A percentile compares a stretch with the other conserved stretches of the same genome.
Conservation (phyloP, 1,140 invertebrate species). For the Calosoma granatense region DNA sequence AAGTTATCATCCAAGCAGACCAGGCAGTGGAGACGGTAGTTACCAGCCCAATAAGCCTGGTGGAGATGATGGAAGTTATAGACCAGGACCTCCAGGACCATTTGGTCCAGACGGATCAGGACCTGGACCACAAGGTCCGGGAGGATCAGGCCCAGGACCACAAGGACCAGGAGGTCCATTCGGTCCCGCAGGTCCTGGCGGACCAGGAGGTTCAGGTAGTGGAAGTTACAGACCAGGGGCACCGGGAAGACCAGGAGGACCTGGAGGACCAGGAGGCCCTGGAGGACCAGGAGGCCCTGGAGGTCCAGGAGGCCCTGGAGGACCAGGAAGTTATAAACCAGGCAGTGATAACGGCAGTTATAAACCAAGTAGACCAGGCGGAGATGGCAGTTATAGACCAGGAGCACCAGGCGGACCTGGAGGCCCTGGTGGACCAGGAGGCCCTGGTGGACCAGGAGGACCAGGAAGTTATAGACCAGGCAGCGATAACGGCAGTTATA, state of each 20-base stretch:
- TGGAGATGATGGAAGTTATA: constrained; percentile 15
- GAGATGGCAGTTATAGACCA: not conserved
- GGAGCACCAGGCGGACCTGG: constrained; percentile 24
- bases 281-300: constrained; percentile 15
- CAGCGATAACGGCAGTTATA: constrained; percentile 11
- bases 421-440: constrained; percentile 24
- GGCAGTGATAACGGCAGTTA: not conserved
- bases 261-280: constrained; percentile 11
- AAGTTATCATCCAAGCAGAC: not conserved
- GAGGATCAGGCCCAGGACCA: constrained; percentile 8
- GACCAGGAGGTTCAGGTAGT: constrained; percentile 21
- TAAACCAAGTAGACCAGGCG: constrained; percentile 10
- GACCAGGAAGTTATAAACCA: not conserved
- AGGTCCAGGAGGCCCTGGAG: constrained; percentile 15
- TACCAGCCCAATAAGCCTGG: constrained; percentile 15
- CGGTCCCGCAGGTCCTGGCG: constrained; percentile 25
- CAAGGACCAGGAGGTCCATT: constrained; percentile 26
- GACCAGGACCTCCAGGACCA: constrained; percentile 21
- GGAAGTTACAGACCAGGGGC: not conserved
- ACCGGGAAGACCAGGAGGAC: constrained; percentile 3
- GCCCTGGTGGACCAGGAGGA: constrained; percentile 12
- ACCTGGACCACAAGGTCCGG: constrained; percentile 14
- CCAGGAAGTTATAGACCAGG: constrained; percentile 15
- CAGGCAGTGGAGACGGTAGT: constrained; percentile 31
- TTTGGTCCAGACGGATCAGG: constrained; percentile 20